phyloP scores from a whole-genome alignment of 2,888 invertebrate species.

The Ectobius pallidus region DNA sequence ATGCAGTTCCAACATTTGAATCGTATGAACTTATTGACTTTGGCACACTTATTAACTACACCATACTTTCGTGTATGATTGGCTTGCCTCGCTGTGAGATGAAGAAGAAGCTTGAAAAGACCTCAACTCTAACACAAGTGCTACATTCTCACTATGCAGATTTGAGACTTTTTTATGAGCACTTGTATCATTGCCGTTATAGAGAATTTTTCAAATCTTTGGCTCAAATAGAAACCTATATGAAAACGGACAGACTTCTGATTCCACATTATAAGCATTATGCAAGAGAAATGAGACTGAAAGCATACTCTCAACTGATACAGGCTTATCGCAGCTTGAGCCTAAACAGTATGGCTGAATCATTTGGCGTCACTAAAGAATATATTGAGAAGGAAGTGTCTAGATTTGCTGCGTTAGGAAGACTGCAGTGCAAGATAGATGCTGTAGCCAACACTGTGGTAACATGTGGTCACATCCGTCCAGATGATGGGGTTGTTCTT shows the following conservation, averaged over 20 bases:
- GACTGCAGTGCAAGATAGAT: slow-evolving; percentile 97
- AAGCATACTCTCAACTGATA: slow-evolving; percentile 94
- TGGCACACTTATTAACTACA: slow-evolving; percentile 72
- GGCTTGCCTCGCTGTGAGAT: slow-evolving; percentile 62
- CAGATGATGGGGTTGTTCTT: slow-evolving; percentile 1
- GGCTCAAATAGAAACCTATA: slow-evolving; percentile 75
- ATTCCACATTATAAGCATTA: slow-evolving; percentile 96
- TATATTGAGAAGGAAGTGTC: slow-evolving; percentile 87
- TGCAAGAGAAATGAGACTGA: slow-evolving; percentile 94
- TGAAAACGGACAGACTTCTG: slow-evolving; percentile 90
- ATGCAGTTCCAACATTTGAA: slow-evolving; percentile 98
- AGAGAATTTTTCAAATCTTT: slow-evolving; percentile 86
- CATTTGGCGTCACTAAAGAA: slow-evolving; percentile 92
- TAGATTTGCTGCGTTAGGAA: slow-evolving; percentile 89
- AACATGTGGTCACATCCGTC: slow-evolving; percentile 59
- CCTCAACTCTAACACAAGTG: slow-evolving; percentile 76
- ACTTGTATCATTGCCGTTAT: slow-evolving; percentile 92
- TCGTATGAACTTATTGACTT: slow-evolving; percentile 99
- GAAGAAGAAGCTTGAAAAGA: slow-evolving; percentile 61
- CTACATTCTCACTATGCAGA: slow-evolving; percentile 70
- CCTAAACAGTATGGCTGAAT: slow-evolving; percentile 94
- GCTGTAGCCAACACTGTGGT: slow-evolving; percentile 95
- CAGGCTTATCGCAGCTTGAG: slow-evolving; percentile 96
- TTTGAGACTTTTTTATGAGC: slow-evolving; percentile 69
- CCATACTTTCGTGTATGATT: slow-evolving; percentile 63